Base-by-base conservation (phyloP, 2,888 invertebrate species). In the Dasypogon diadema region DNA sequence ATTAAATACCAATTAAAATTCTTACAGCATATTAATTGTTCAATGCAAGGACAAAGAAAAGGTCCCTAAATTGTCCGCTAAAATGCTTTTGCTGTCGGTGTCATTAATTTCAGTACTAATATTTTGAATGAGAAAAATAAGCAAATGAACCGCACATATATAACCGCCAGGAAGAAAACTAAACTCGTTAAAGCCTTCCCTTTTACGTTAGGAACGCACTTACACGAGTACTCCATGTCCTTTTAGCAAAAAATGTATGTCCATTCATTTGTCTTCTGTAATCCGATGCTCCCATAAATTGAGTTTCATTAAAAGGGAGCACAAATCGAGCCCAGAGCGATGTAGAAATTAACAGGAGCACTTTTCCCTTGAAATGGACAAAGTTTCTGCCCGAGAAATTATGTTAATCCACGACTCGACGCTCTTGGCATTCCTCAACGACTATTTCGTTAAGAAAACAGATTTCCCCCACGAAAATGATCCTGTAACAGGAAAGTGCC, bases 391-490 rank as follows among this genome's bases (percentile, higher is more conserved):
- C 22, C 3, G 51, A 48, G 18, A 74, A 76, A 74, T 76, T 76
- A 74, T 76, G 74, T 70, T 77, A 77, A 77, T 77, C 77, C 70
- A 70, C 48, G 55, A 72, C 77, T 70, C 24, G 21, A 21, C 51
- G 77, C 58, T 46, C 14, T 54, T 42, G 42, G 51, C 70, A 68
- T 75, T 75, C 58, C 70, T 77, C 70, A 77, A 74, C 74, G 74
- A 65, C 75, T 72, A 75, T 77, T 77, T 68, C 75, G 73, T 30
- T 48, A 75, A 68, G 75, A 77, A 77, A 77, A 77, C 77, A 77
- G 77, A 77, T 77, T 77, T 77, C 51, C 54, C 14, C 70, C 34
- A 16, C n/a, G 56, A 48, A 74, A 74, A 74, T 74, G 60, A 60
- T 60, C 74, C 51, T 60, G 74, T 74, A 51, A 74, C 74, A 24